These are phyloP conservation scores for Timandra comae DNA, from an alignment of 2,888 invertebrate species.

Conservation along the genomic window DNA sequence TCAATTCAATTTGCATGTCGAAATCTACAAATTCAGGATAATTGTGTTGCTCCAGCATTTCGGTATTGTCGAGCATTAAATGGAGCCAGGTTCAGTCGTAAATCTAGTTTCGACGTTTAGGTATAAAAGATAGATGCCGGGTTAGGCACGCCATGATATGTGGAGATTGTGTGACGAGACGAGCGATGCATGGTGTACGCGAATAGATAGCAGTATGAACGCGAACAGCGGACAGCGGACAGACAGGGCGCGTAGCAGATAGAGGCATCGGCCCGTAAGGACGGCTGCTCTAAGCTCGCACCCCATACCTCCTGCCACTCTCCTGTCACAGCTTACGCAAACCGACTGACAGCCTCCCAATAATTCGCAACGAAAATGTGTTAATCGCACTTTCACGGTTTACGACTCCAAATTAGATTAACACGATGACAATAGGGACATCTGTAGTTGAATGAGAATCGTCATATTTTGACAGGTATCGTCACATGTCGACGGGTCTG, in stretches of 20 bases:
- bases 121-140: too few relatives aligned
- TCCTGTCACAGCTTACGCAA: constrained; percentile 76
- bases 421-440: constrained; percentile 67
- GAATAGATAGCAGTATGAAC: constrained; percentile 27
- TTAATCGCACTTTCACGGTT: constrained; percentile 74
- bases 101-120: too few relatives aligned
- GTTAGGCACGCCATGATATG: too few relatives aligned
- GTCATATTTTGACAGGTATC: constrained; percentile 76
- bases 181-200: constrained; percentile 2
- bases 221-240: constrained; percentile 10
- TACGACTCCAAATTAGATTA: constrained; percentile 70
- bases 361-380: constrained; percentile 74
- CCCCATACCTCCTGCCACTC: constrained; percentile 66
- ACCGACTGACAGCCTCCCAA: constrained; percentile 69
- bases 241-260: constrained; percentile 14
- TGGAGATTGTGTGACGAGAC: too few relatives aligned
- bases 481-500: constrained; percentile 38
- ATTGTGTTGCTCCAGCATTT: too few relatives aligned
- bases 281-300: constrained; percentile 40
- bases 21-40: too few relatives aligned
- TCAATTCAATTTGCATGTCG: constrained; percentile 17
- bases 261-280: constrained; percentile 16
- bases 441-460: constrained; percentile 67
- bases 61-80: too few relatives aligned
- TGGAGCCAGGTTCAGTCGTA: too few relatives aligned